phyloP scores from a whole-genome alignment of 2,797 vertebrate species.

The Eulemur albifrons region DNA sequence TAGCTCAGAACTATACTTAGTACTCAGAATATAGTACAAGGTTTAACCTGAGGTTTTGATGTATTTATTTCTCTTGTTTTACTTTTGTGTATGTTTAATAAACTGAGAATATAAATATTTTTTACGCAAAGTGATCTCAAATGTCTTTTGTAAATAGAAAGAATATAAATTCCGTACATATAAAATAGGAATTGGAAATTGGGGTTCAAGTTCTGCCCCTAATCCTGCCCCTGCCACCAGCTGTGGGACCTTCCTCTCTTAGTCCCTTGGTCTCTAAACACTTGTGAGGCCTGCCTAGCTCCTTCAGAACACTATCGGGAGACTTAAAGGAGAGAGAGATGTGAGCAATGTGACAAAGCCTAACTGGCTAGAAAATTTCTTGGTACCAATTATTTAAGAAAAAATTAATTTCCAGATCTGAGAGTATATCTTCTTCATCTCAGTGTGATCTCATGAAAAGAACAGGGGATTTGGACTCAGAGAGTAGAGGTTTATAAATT shows the following conservation, averaged over 20 bases:
- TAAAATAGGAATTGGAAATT: not conserved
- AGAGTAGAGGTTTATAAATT: not conserved
- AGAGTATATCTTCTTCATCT: not conserved
- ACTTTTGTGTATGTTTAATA: not conserved
- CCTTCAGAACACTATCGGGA: not conserved
- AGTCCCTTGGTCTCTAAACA: not conserved
- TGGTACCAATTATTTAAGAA: not conserved
- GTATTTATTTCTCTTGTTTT: not conserved
- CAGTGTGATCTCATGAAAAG: not conserved
- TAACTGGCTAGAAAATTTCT: not conserved
- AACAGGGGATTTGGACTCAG: not conserved
- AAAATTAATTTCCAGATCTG: not conserved
- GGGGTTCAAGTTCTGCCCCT: not conserved
- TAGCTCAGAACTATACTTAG: not conserved
- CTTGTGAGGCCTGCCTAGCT: not conserved
- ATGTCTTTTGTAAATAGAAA: not conserved
- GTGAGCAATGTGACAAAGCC: not conserved
- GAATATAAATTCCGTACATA: not conserved
- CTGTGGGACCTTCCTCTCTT: not conserved
- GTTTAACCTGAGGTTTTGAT: not conserved
- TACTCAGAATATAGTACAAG: not conserved
- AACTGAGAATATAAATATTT: not conserved
- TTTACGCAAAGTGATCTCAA: not conserved
- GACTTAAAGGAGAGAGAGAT: not conserved
- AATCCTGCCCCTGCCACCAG: not conserved